Evolutionary conservation across 2,113 vertebrate genomes (phyloP).

Genomic region (Acrocephalus kingi): DNA sequence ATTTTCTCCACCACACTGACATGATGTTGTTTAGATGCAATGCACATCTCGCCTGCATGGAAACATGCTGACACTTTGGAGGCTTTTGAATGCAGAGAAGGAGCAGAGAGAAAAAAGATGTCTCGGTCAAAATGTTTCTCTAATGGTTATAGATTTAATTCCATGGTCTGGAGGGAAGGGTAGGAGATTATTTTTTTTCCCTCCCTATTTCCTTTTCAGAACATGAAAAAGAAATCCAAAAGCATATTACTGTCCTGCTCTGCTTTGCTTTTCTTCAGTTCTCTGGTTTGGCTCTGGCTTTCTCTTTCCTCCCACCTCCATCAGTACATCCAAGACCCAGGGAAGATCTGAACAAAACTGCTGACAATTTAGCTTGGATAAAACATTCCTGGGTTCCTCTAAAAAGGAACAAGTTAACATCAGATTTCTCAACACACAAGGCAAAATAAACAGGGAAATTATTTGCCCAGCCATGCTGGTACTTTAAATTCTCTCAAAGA

Average conservation of each 20-base stretch:
- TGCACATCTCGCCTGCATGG: conserved; percentile 59
- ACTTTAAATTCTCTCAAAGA: background rate
- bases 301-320: background rate
- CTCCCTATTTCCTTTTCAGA: background rate
- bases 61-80: conserved; percentile 60
- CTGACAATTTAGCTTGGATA: background rate
- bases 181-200: background rate
- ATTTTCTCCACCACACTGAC: conserved; percentile 39
- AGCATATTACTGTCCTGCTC: conserved; percentile 1
- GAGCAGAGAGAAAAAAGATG: background rate
- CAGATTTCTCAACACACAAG: background rate
- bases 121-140: conserved; percentile 60
- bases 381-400: background rate
- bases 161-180: background rate
- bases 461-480: background rate
- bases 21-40: conserved; percentile 60
- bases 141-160: conserved; percentile 63
- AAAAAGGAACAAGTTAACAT: conserved; percentile 45
- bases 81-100: conserved; percentile 64
- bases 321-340: background rate
- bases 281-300: background rate
- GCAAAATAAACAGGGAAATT: conserved; percentile 27
- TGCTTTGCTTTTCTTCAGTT: background rate
- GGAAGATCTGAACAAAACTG: background rate
- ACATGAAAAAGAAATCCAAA: background rate